Percentiles rank a stretch among this genome's conserved stretches.
Evolutionary conservation across 2,797 vertebrate genomes (phyloP).

Genomic region (Mus spretus): DNA sequence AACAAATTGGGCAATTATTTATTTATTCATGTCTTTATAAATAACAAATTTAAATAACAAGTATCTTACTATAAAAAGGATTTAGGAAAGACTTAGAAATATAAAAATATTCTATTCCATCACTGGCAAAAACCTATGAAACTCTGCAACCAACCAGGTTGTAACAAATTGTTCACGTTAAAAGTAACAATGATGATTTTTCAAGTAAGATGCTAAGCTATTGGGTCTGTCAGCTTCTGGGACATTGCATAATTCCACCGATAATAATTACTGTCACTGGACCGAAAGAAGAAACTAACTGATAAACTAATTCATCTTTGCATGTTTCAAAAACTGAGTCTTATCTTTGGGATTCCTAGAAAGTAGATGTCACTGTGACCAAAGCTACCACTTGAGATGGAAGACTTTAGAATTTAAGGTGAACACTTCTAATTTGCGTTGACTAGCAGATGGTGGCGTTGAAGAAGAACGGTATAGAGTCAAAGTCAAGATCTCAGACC

Average conservation of each 20-base stretch:
- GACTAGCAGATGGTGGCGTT: too few relatives aligned
- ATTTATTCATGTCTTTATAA: background rate
- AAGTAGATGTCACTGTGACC: background rate
- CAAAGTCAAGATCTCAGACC: background rate
- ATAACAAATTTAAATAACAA: background rate
- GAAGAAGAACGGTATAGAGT: background rate
- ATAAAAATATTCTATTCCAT: background rate
- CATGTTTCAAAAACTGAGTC: background rate
- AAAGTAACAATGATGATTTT: slow-evolving; percentile 53
- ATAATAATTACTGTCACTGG: background rate
- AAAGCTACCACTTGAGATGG: background rate
- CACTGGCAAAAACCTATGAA: slow-evolving; percentile 14
- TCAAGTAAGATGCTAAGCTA: slow-evolving; percentile 43
- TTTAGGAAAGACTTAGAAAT: slow-evolving; percentile 32
- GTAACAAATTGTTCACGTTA: slow-evolving; percentile 45
- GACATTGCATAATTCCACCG: background rate
- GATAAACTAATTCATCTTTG: background rate
- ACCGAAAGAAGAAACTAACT: slow-evolving; percentile 15
- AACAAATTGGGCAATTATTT: background rate
- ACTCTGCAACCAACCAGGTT: background rate
- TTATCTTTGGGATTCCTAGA: background rate
- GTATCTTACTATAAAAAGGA: background rate
- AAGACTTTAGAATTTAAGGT: background rate
- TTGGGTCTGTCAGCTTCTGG: background rate
- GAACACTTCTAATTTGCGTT: background rate